Base-by-base conservation (phyloP, 2,888 invertebrate species). In the Fragum fragum region DNA sequence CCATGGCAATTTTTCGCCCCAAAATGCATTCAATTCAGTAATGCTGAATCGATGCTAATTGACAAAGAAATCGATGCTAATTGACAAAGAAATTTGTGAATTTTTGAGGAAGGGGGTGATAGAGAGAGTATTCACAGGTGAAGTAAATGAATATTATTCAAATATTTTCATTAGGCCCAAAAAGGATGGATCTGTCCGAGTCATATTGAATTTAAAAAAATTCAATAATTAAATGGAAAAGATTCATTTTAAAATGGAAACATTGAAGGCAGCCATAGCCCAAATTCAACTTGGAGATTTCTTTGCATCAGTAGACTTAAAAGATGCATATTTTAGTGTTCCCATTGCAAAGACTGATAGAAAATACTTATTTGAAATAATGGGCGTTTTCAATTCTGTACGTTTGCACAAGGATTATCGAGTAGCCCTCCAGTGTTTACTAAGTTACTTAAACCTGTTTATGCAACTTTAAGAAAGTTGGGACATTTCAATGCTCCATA, bases 171-270 rank as follows among this genome's bases (percentile, higher is more conserved):
- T 55, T 32, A 16, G 84, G 36, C 75, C 78, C 0, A 80, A 84
- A 61, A 74, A 71, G 57, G 76, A 75, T 63, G 78, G 79, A 16
- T 75, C 39, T 29, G 18, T 73, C 9, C n/a, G 83, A 74, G 42
- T 83, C 18, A 83, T 83, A 47, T 53, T 87, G 23, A 84, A 86
- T 76, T 47, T 86, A 5, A 79, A 72, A 59, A 18, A 72, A n/a
- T 61, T 86, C n/a, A 87, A 86, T 70, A 29, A 76, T 39, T 36
- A 73, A 23, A 32, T 78, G 28, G 57, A 81, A 16, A 76, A 83
- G n/a, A 42, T 68, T 26, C 86, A 86, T 72, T 87, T 86, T 42
- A 87, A 87, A 76, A 86, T 87, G 87, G 87, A 86, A 52, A 86
- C 82, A 18, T 52, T 87, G 16, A 59, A 76, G 26, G 14, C 79